Evolutionary conservation across 2,888 invertebrate genomes (phyloP).

Genomic region (Diarsia rubi): DNA sequence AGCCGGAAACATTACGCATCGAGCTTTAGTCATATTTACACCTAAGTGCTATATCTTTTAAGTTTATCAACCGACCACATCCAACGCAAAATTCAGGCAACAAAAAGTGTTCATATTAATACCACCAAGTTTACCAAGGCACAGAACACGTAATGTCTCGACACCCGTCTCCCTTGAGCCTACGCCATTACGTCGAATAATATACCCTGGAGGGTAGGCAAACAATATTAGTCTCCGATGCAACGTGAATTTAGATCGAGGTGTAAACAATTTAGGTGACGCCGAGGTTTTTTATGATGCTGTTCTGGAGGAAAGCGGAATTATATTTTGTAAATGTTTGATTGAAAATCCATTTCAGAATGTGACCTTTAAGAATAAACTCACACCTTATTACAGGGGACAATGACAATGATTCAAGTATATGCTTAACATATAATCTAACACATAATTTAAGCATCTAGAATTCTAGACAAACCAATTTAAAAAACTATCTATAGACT

Average conservation of each 20-base stretch:
- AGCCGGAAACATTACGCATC: neutral
- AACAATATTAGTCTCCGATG: slow-evolving; percentile 57
- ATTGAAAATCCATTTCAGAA: neutral
- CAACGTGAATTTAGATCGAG: slow-evolving; percentile 57
- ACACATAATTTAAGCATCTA: too few relatives aligned
- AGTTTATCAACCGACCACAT: neutral
- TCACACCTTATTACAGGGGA: too few relatives aligned
- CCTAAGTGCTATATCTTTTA: neutral
- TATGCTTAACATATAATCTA: too few relatives aligned
- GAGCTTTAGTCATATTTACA: neutral
- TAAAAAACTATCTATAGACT: neutral
- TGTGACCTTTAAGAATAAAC: neutral
- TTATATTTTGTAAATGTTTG: slow-evolving; percentile 1
- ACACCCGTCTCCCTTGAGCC: slow-evolving; percentile 41
- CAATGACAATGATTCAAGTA: too few relatives aligned
- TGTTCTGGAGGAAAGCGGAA: slow-evolving; percentile 1
- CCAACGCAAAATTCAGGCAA: neutral
- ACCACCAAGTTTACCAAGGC: too few relatives aligned
- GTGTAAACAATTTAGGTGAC: slow-evolving; percentile 42
- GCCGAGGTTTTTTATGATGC: slow-evolving; percentile 12
- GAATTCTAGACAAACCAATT: too few relatives aligned
- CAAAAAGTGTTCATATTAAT: slow-evolving; percentile 20
- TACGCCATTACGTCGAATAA: slow-evolving; percentile 42
- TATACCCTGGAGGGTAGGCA: slow-evolving; percentile 36
- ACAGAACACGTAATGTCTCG: slow-evolving; percentile 34